Percentiles rank a stretch among this genome's conserved stretches.
Conservation (phyloP, 2,113 vertebrate species). For the Aix galericulata region DNA sequence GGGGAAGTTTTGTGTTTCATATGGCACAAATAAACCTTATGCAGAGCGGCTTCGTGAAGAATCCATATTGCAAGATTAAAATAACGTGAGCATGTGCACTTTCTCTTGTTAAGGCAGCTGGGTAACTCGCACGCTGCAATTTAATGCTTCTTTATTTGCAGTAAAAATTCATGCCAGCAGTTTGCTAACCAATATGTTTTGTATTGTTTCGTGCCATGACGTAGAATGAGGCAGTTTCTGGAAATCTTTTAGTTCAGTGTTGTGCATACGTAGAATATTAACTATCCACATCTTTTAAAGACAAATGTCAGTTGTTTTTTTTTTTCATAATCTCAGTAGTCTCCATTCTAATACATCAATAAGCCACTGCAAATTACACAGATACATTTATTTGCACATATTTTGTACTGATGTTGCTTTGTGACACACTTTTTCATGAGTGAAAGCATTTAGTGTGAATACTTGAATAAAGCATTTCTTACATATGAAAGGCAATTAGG, state of each 20-base stretch:
- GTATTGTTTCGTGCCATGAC: conserved; percentile 1
- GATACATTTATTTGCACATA: background rate
- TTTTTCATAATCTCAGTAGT: background rate
- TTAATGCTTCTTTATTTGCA: conserved; percentile 2
- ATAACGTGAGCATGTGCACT: background rate
- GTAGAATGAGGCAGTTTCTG: background rate
- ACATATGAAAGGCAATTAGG: conserved; percentile 4
- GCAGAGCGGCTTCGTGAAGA: background rate
- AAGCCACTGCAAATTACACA: background rate
- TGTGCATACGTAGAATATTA: background rate
- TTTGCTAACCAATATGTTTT: conserved; percentile 5
- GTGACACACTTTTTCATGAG: background rate
- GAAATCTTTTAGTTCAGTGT: background rate
- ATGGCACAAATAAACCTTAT: background rate
- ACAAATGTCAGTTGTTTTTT: background rate
- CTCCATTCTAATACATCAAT: background rate
- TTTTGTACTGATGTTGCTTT: background rate
- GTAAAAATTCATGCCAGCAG: conserved; percentile 12
- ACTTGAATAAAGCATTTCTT: conserved; percentile 1
- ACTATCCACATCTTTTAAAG: background rate
- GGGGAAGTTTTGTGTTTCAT: background rate
- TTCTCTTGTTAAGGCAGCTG: conserved; percentile 8
- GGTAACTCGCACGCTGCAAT: background rate
- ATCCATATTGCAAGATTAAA: conserved; percentile 2
- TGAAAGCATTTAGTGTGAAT: background rate